Conservation (phyloP, 1,140 invertebrate genomes). For the Trinorchestia longiramus region DNA sequence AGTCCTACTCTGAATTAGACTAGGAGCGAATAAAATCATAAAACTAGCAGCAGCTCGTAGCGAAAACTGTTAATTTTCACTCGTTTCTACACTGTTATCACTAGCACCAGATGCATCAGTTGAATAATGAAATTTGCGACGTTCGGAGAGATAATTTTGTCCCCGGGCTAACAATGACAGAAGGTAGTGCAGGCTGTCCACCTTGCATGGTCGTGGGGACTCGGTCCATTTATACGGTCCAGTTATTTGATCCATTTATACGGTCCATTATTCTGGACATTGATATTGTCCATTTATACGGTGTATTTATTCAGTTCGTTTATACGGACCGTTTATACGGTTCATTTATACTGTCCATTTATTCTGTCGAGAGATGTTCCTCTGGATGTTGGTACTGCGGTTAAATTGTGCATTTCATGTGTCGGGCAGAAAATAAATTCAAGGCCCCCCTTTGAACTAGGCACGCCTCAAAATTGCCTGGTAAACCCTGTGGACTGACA, state of each 20-base stretch:
- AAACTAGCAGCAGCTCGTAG: neutral
- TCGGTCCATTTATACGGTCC: neutral
- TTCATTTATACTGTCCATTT: no score
- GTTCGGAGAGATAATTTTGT: neutral
- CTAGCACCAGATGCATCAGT: neutral
- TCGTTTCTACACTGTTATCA: neutral
- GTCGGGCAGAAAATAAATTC: no score
- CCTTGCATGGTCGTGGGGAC: no score
- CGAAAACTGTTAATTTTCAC: neutral
- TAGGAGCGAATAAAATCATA: neutral
- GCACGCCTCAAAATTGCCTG: no score
- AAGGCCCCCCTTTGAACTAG: no score
- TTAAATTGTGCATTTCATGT: no score
- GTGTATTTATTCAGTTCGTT: no score
- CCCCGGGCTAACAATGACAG: neutral
- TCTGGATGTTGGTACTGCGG: no score
- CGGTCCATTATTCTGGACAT: neutral
- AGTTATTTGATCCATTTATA: neutral
- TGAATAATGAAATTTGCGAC: neutral
- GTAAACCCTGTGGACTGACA: no score
- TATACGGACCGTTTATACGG: neutral
- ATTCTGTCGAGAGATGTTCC: no score
- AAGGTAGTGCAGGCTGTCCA: neutral
- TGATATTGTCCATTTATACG: no score
- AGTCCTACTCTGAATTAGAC: no score